phyloP scores from a whole-genome alignment of 2,113 vertebrate species.

The Clarias batrachus region DNA sequence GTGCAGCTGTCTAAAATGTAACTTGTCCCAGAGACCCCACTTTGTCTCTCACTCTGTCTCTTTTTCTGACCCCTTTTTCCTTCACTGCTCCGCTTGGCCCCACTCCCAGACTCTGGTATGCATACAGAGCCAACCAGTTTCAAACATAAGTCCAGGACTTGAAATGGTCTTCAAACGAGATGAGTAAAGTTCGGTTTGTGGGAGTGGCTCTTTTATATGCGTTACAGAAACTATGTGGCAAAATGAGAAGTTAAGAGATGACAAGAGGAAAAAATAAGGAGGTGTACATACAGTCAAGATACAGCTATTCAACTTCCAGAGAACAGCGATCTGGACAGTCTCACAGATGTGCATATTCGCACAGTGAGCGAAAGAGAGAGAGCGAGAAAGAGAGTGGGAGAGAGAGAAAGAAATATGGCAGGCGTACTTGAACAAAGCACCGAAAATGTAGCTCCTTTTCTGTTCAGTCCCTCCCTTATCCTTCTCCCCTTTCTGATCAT shows the following conservation, averaged over 20 bases:
- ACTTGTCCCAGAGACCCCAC: conserved; percentile 41
- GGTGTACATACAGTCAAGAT: neutral
- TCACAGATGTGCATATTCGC: conserved; percentile 17
- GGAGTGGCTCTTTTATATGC: conserved; percentile 1
- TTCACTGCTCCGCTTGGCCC: conserved; percentile 39
- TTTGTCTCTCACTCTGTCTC: conserved; percentile 14
- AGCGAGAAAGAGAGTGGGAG: conserved; percentile 1
- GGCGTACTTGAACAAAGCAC: conserved; percentile 45
- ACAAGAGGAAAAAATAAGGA: neutral
- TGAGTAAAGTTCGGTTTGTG: conserved; percentile 10
- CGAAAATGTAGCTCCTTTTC: conserved; percentile 57
- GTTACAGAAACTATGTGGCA: neutral
- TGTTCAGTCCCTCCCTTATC: conserved; percentile 43
- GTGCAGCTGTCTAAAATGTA: conserved; percentile 52
- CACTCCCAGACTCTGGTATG: conserved; percentile 53
- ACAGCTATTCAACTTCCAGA: conserved; percentile 2
- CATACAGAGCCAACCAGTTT: conserved; percentile 31
- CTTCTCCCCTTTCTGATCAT: conserved; percentile 45
- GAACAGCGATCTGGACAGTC: conserved; percentile 16
- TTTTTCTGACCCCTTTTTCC: conserved; percentile 31
- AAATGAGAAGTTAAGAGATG: neutral
- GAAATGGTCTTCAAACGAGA: conserved; percentile 28
- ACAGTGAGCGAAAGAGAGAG: conserved; percentile 1
- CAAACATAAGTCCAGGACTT: conserved; percentile 31
- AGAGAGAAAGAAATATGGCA: conserved; percentile 54